Evolutionary conservation across 1,140 invertebrate species (phyloP).

Genomic region (Macrobrachium nipponense): DNA sequence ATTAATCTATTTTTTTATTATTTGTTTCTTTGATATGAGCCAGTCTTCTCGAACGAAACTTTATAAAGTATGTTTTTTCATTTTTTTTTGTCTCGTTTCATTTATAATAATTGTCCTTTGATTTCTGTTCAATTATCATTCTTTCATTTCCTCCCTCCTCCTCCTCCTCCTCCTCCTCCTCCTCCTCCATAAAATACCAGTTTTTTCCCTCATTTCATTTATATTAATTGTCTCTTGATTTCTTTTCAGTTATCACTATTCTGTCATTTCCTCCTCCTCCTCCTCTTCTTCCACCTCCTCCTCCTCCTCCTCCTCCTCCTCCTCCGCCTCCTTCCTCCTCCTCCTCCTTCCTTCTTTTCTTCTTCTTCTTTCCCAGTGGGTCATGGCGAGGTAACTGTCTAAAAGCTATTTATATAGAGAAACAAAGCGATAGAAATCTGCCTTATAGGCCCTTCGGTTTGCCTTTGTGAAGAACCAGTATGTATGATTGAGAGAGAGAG

Average conservation of each 20-base stretch:
- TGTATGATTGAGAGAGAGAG: too few species aligned
- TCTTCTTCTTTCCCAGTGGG: neutral
- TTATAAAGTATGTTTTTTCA: neutral
- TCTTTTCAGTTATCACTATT: neutral
- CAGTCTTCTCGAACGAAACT: neutral
- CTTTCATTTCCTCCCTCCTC: neutral
- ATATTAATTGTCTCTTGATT: neutral
- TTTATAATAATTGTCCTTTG: neutral
- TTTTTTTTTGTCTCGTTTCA: neutral
- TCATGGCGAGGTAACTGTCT: neutral
- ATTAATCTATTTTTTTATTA: neutral
- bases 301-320: neutral
- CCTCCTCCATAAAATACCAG: too few species aligned
- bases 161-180: neutral
- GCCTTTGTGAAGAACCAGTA: too few species aligned
- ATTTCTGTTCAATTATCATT: neutral
- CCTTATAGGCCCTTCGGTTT: too few species aligned
- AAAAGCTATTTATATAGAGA: too few species aligned
- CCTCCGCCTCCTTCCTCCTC: neutral
- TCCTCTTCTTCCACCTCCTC: neutral
- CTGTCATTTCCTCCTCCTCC: neutral
- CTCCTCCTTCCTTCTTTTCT: neutral
- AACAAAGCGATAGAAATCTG: too few species aligned
- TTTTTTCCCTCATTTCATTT: neutral
- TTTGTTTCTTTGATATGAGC: neutral